Evolutionary conservation across 2,797 vertebrate genomes (phyloP).

Genomic region (Ceryle rudis): DNA sequence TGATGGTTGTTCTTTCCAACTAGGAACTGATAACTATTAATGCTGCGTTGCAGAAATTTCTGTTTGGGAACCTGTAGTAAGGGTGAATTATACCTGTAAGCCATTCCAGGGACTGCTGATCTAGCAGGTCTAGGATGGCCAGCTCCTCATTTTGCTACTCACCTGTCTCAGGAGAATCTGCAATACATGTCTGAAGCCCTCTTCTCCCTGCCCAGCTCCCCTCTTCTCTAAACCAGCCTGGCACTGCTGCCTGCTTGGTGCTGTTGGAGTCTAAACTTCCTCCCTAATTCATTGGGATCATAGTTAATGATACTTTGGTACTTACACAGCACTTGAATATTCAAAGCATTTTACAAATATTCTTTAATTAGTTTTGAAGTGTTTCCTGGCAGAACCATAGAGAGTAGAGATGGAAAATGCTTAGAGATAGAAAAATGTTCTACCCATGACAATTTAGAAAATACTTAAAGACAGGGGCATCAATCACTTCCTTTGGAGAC

Average conservation of each 20-base stretch:
- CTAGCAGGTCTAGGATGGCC: not conserved
- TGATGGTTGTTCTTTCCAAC: not conserved
- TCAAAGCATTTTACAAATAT: slow-evolving; percentile 34
- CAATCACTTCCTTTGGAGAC: not conserved
- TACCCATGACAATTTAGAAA: not conserved
- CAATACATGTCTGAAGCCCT: not conserved
- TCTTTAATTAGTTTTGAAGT: slow-evolving; percentile 28
- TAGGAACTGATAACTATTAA: not conserved
- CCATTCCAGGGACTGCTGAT: not conserved
- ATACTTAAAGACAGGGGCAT: not conserved
- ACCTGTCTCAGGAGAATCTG: not conserved
- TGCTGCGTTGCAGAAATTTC: not conserved
- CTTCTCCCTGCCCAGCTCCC: not conserved
- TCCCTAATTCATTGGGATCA: not conserved
- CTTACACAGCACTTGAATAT: slow-evolving; percentile 15
- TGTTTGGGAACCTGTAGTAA: not conserved
- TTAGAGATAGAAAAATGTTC: not conserved
- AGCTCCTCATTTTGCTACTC: not conserved
- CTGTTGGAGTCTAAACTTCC: not conserved
- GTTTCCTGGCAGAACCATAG: slow-evolving; percentile 28
- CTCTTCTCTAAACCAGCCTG: not conserved
- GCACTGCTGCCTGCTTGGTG: not conserved
- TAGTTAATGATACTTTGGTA: slow-evolving; percentile 2
- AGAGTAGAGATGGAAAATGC: not conserved
- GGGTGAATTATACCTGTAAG: not conserved